Conservation (phyloP, 2,113 vertebrate genomes). For the Condylura cristata region DNA sequence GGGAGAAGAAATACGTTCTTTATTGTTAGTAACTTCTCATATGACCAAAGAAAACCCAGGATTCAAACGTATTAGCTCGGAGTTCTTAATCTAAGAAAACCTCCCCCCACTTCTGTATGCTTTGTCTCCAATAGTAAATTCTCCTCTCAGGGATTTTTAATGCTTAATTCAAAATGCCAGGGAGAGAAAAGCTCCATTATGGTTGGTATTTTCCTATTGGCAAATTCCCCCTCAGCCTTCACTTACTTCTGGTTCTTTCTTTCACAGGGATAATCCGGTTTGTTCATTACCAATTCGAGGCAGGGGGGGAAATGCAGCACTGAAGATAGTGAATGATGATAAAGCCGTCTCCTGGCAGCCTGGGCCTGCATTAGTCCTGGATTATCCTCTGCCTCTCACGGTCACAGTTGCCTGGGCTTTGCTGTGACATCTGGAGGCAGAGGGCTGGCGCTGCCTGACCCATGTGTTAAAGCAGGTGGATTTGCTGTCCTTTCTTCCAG, state of each 20-base stretch:
- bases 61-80: conserved; percentile 32
- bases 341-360: not conserved
- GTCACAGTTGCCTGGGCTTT: not conserved
- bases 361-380: not conserved
- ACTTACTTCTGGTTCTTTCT: conserved; percentile 34
- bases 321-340: not conserved
- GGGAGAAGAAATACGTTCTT: not conserved
- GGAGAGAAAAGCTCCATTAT: conserved; percentile 5
- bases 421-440: not conserved
- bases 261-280: conserved; percentile 49
- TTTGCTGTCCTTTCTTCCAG: conserved; percentile 28
- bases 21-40: conserved; percentile 31
- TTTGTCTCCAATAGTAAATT: conserved; percentile 1
- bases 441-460: not conserved
- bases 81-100: conserved; percentile 1
- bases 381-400: not conserved
- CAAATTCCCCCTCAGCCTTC: not conserved
- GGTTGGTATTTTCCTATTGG: not conserved
- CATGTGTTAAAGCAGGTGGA: conserved; percentile 42
- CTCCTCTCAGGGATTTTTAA: not conserved
- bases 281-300: conserved; percentile 31
- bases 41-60: not conserved
- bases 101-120: not conserved
- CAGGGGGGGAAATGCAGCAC: not conserved
- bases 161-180: conserved; percentile 10